A percentile compares a stretch with the other conserved stretches of the same genome.
These are phyloP conservation scores for Scopus umbretta DNA, from an alignment of 2,113 vertebrate genomes.

Conservation along the genomic window DNA sequence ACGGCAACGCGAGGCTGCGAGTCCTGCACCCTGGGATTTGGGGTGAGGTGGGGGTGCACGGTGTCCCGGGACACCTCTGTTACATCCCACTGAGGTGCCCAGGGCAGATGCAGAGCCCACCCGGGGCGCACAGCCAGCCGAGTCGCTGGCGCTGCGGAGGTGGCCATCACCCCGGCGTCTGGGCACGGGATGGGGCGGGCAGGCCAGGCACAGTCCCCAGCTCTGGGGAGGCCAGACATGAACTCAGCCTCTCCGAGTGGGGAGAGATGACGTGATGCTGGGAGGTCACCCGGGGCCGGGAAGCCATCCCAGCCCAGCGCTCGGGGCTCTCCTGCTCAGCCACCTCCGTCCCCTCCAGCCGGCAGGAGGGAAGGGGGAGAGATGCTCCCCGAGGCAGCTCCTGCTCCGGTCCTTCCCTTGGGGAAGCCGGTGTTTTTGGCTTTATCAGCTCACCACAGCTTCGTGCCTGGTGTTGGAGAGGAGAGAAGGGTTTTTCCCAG, in stretches of 20 bases:
- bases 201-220: not conserved
- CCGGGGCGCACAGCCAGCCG: fast-evolving
- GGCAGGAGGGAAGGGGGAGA: not conserved
- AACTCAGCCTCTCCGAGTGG: not conserved
- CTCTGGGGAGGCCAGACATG: not conserved
- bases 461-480: not conserved
- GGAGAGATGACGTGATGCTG: not conserved
- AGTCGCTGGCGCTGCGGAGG: fast-evolving
- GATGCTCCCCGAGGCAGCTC: not conserved
- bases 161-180: not conserved
- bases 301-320: not conserved
- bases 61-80: fast-evolving
- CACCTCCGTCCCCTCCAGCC: not conserved
- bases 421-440: not conserved
- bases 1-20: fast-evolving
- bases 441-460: constrained; percentile 43
- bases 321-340: not conserved
- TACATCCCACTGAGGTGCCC: fast-evolving
- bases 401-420: not conserved
- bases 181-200: not conserved
- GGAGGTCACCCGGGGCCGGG: not conserved
- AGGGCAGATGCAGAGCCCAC: not conserved
- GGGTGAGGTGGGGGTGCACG: fast-evolving
- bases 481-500: constrained; percentile 23
- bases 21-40: not conserved